phyloP scores from a whole-genome alignment of 2,888 invertebrate genomes.

The Latheticus oryzae region DNA sequence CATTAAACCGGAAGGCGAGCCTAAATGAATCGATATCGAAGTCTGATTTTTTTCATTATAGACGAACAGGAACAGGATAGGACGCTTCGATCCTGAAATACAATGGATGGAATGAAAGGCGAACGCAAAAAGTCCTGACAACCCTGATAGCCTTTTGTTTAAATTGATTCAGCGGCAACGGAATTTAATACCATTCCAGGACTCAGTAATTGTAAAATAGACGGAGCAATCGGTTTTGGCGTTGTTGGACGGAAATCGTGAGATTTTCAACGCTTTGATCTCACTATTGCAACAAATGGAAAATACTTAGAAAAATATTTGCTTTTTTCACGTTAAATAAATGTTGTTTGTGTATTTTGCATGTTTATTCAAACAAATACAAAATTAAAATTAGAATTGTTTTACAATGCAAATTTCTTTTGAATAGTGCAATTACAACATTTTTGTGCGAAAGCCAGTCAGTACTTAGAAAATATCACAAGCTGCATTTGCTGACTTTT shows the following conservation, averaged over 20 bases:
- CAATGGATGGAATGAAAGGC: slow-evolving; percentile 55
- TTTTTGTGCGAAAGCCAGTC: too few relatives aligned
- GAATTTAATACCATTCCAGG: slow-evolving; percentile 63
- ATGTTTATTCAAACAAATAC: too few relatives aligned
- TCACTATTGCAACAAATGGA: too few relatives aligned
- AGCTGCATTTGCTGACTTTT: too few relatives aligned
- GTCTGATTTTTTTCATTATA: slow-evolving; percentile 38
- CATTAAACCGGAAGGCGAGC: slow-evolving; percentile 30
- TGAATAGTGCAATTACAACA: too few relatives aligned
- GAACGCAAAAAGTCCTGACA: slow-evolving; percentile 58
- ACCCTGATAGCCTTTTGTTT: slow-evolving; percentile 61
- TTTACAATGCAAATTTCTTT: too few relatives aligned
- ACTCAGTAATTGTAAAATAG: slow-evolving; percentile 61
- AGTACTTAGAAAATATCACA: too few relatives aligned
- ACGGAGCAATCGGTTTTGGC: slow-evolving; percentile 46
- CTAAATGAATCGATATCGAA: slow-evolving; percentile 35
- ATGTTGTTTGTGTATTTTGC: too few relatives aligned
- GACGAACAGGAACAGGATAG: slow-evolving; percentile 22
- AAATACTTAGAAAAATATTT: too few relatives aligned
- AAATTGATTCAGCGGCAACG: slow-evolving; percentile 61
- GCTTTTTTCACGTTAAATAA: too few relatives aligned
- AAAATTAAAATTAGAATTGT: too few relatives aligned
- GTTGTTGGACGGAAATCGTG: slow-evolving; percentile 30
- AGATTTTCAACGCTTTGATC: too few relatives aligned
- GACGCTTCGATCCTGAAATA: slow-evolving; percentile 35